Evolutionary conservation across 2,113 vertebrate genomes (phyloP).

Genomic region (Sisor rabdophorus): DNA sequence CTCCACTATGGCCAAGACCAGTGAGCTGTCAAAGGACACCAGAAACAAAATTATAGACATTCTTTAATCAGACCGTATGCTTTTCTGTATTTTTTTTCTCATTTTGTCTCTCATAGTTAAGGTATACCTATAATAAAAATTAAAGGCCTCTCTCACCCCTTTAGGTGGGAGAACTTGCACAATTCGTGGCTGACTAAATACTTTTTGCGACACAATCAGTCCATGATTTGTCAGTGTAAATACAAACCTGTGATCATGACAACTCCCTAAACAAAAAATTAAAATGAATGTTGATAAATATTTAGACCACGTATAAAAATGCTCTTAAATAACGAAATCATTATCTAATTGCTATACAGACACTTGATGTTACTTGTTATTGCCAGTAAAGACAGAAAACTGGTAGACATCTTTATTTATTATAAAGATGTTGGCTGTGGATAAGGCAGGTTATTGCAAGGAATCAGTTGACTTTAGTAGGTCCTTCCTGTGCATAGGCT

Average conservation of each 20-base stretch:
- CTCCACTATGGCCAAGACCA: too few relatives aligned
- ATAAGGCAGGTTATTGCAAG: constrained; percentile 73
- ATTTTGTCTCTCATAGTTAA: too few relatives aligned
- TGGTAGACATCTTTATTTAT: constrained; percentile 47
- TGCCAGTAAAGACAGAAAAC: background rate
- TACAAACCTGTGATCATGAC: background rate
- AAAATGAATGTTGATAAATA: background rate
- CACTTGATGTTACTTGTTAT: background rate
- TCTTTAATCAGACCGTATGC: too few relatives aligned
- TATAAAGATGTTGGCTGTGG: constrained; percentile 55
- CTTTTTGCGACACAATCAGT: background rate
- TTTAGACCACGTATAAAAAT: background rate
- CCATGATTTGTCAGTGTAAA: background rate
- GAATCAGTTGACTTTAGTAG: constrained; percentile 72
- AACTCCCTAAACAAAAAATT: background rate
- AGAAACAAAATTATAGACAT: too few relatives aligned
- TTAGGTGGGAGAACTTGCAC: too few relatives aligned
- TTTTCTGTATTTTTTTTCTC: too few relatives aligned
- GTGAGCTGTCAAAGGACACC: too few relatives aligned
- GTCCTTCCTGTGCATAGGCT: constrained; percentile 58
- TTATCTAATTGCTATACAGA: background rate
- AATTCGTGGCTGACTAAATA: too few relatives aligned
- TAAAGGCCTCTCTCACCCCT: too few relatives aligned
- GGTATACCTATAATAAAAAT: too few relatives aligned
- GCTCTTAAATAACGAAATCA: background rate